Base-by-base conservation (phyloP, 2,113 vertebrate genomes). In the Oostethus manadensis region DNA sequence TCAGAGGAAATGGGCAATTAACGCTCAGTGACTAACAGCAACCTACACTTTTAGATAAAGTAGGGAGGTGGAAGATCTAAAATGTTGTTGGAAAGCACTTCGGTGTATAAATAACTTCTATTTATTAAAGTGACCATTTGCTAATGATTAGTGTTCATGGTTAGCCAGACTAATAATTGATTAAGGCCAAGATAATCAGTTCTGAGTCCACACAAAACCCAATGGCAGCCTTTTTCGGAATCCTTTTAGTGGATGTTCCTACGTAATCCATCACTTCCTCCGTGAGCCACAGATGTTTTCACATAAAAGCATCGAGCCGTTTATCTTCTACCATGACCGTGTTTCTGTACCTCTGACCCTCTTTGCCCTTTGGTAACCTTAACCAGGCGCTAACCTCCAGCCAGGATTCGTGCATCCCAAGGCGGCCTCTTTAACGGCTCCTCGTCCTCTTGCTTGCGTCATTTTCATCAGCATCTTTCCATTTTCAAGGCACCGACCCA, bases 251-350 rank as follows among this genome's bases (percentile, higher is more conserved):
- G 45, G 9, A 66, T 40, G 50, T n/a, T 46, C 35, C 9, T 50
- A 17, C 53, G 42, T 62, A 42, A 67, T 78, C 64, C 62, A 71
- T 82, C 74, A 63, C 54, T 13, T 58, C 22, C 46, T 11, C 10
- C 40, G 51, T 29, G 48, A 68, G 47, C 35, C 74, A 60, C 71
- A 76, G 74, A 79, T 77, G 82, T 84, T 79, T 71, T 62, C 59
- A 73, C 58, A 47, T 74, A 59, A 78, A 74, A 78, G 56, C 62
- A 88, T 89, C 60, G 88, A 90, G 74, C 70, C 33, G 82, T 85
- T 85, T 87, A 73, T 79, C 63, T 65, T 62, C 71, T 45, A 18
- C 59, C 51, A 2, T 84, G 83, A 88, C 84, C 83, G 80, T 79
- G 77, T 74, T 79, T 74, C 75, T 66, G 69, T 81, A 80, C 78